Evolutionary conservation across 1,140 invertebrate species (phyloP), one percentile per base, ranked within the genome.

Genomic region (Danaus plexippus): DNA sequence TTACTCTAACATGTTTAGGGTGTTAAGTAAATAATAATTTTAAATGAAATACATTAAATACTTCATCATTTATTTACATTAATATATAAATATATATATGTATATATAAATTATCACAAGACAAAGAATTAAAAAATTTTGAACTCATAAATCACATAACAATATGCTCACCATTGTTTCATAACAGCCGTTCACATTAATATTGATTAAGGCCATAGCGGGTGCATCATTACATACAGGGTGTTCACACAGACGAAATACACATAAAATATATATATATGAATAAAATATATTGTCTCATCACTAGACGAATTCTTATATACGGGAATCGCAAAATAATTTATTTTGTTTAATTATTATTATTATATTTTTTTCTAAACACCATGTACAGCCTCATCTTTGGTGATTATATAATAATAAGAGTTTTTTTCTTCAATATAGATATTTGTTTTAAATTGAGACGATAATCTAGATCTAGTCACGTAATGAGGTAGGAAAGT

Each of bases 61-160:
- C 77, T 82, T 79, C 70, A 79, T 85, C 64, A 76, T 84, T 85
- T 84, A 85, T 85, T 83, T 70, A 82, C 78, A 77, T 83, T 75
- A 77, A 32, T 32, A 32, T 32, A 32, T 32, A 32, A 32, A 32
- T 32, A 32, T 32, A 32, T 32, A 32, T 32, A 32, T 32, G 22
- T 32, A 76, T 77, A 81, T 83, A 81, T 79, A 83, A 74, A 80
- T 84, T 86, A 86, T 86, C 83, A 86, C 83, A 86, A 86, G 80
- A 84, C 79, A 80, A 85, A 82, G 66, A 69, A 75, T 80, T 77
- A 71, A 76, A 71, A 76, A 67, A 70, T 80, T 80, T 84, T 86
- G 74, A 84, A 84, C 79, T 82, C 76, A 79, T 78, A 77, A 73
- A 86, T 84, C 80, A 86, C 82, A 32, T 32, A 86, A 84, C 78